Conservation (phyloP, 2,797 vertebrate genomes). For the Micrastur ruficollis region DNA sequence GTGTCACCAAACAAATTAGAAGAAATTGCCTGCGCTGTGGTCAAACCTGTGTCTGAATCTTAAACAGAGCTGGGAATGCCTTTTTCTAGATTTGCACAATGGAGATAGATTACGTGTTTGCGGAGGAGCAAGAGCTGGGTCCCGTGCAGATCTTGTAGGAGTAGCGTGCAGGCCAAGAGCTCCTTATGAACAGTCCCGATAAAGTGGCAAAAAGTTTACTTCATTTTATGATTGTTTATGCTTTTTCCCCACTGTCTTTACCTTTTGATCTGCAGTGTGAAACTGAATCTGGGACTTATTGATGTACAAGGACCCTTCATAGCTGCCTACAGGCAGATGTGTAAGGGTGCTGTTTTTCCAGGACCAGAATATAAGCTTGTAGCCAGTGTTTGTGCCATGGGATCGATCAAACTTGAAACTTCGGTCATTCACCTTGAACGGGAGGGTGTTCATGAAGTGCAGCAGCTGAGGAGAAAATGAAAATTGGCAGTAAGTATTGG, state of each 20-base stretch:
- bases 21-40: not conserved
- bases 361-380: constrained; percentile 79
- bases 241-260: not conserved
- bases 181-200: no score
- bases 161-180: not conserved
- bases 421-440: constrained; percentile 64
- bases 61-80: not conserved
- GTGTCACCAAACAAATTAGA: fast-evolving
- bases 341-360: constrained; percentile 59
- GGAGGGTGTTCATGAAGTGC: constrained; percentile 73
- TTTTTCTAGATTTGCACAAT: not conserved
- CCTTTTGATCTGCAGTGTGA: constrained; percentile 36
- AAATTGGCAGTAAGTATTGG: not conserved
- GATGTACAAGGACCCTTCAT: constrained; percentile 24
- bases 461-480: constrained; percentile 76
- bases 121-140: not conserved
- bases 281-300: constrained; percentile 25
- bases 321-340: constrained; percentile 72
- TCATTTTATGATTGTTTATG: not conserved
- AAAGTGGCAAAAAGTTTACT: no score
- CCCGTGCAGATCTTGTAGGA: not conserved
- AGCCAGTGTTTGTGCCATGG: constrained; percentile 79
- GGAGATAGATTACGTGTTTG: not conserved
- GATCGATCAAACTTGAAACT: constrained; percentile 73
- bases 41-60: not conserved